These are phyloP conservation scores for Oscheius sp. DNA, from an alignment of 2,888 invertebrate genomes.

Conservation along the genomic window DNA sequence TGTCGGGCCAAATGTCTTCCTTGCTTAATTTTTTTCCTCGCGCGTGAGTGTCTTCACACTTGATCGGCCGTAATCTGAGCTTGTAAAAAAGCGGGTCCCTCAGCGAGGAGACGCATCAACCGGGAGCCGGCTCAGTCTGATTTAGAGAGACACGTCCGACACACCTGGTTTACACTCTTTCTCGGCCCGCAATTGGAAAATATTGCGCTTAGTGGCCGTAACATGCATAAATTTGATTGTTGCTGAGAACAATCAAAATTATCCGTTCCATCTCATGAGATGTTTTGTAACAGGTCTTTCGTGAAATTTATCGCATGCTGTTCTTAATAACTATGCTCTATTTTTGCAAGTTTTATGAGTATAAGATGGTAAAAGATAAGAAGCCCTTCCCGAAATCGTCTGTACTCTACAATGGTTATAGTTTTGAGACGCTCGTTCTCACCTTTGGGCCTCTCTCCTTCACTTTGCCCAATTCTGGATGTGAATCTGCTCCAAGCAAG, in stretches of 20 bases:
- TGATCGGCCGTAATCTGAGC: conserved; percentile 15
- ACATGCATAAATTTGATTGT: conserved; percentile 23
- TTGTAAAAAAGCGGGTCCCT: conserved; percentile 18
- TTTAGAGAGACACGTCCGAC: conserved; percentile 30
- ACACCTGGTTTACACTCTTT: conserved; percentile 26
- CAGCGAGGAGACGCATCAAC: conserved; percentile 2
- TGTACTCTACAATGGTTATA: too few relatives aligned
- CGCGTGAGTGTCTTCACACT: not conserved
- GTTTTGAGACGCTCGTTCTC: too few relatives aligned
- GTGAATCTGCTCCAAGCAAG: not conserved
- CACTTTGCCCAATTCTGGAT: too few relatives aligned
- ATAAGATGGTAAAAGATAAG: too few relatives aligned
- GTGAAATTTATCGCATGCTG: not conserved
- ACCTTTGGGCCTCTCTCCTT: too few relatives aligned
- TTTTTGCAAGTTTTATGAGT: not conserved
- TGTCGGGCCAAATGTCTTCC: not conserved
- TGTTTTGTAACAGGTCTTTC: not conserved
- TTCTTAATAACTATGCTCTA: not conserved
- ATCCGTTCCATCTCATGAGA: too few relatives aligned
- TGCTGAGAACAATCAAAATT: conserved; percentile 6
- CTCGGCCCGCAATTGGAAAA: conserved; percentile 28
- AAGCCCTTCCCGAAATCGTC: too few relatives aligned
- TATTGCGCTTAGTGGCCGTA: not conserved
- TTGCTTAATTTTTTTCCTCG: not conserved
- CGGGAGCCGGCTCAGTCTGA: conserved; percentile 27